Evolutionary conservation across 2,797 vertebrate genomes (phyloP).

Genomic region (Orientallactaga sibirica): DNA sequence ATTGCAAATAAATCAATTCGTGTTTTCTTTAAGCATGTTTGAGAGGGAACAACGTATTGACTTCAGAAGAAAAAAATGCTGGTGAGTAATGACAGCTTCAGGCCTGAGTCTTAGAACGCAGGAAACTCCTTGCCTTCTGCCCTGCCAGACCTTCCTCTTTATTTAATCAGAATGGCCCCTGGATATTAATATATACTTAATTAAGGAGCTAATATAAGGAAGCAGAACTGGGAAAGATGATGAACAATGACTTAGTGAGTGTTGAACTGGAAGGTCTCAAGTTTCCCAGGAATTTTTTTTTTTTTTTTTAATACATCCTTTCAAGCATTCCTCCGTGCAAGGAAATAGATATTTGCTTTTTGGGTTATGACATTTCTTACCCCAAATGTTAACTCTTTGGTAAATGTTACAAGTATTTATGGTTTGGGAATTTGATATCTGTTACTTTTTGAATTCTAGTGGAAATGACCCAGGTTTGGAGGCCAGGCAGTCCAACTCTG

Average conservation of each 20-base stretch:
- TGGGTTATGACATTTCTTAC: slow-evolving; percentile 86
- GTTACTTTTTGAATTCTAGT: slow-evolving; percentile 72
- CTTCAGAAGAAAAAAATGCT: slow-evolving; percentile 78
- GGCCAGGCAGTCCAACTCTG: neutral
- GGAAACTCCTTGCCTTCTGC: neutral
- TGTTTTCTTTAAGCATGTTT: slow-evolving; percentile 85
- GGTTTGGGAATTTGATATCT: slow-evolving; percentile 70
- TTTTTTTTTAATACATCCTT: slow-evolving; percentile 70
- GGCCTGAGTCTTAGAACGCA: slow-evolving; percentile 63
- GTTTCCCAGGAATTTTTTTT: slow-evolving; percentile 75
- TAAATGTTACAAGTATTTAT: slow-evolving; percentile 85
- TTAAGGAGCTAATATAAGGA: slow-evolving; percentile 84
- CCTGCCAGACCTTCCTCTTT: slow-evolving; percentile 47
- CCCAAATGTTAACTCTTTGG: slow-evolving; percentile 83
- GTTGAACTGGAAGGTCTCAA: slow-evolving; percentile 65
- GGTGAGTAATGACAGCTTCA: slow-evolving; percentile 75
- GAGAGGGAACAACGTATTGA: slow-evolving; percentile 82
- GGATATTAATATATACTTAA: slow-evolving; percentile 82
- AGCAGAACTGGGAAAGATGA: slow-evolving; percentile 73
- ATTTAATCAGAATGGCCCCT: slow-evolving; percentile 72
- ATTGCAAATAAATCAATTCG: slow-evolving; percentile 86
- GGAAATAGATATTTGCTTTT: slow-evolving; percentile 83
- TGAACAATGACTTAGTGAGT: slow-evolving; percentile 75
- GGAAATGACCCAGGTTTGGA: slow-evolving; percentile 65
- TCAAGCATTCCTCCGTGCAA: slow-evolving; percentile 66